phyloP scores from a whole-genome alignment of 2,888 invertebrate genomes.

The Leucoptera coffeella region DNA sequence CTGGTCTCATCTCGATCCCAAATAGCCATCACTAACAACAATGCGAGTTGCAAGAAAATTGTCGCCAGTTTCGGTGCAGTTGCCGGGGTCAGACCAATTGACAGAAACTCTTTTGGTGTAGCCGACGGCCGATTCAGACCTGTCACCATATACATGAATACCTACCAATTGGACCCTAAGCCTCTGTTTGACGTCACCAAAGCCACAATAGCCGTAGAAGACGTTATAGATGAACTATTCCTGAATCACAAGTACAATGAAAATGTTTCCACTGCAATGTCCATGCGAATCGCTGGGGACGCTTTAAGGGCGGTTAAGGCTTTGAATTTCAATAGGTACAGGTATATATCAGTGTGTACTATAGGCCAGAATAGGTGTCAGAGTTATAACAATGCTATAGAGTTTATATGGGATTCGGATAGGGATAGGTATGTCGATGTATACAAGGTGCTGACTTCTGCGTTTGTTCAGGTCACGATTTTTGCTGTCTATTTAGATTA shows the following conservation, averaged over 20 bases:
- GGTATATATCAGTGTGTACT: conserved; percentile 23
- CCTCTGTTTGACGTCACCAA: conserved; percentile 12
- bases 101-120: conserved; percentile 25
- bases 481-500: conserved; percentile 32
- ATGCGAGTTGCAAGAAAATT: too few relatives aligned
- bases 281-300: conserved; percentile 4
- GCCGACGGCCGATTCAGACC: conserved; percentile 29
- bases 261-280: conserved; percentile 14
- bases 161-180: conserved; percentile 24
- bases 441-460: conserved; percentile 14
- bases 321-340: conserved; percentile 23
- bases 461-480: conserved; percentile 27
- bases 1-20: too few relatives aligned
- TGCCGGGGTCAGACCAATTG: conserved; percentile 19
- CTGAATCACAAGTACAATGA: conserved; percentile 21
- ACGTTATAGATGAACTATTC: conserved; percentile 18
- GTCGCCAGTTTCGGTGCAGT: conserved; percentile 21
- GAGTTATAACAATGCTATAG: conserved; percentile 28
- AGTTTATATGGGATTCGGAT: conserved; percentile 33
- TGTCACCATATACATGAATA: conserved; percentile 15
- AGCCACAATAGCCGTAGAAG: conserved; percentile 13
- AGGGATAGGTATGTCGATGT: conserved; percentile 19
- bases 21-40: too few relatives aligned
- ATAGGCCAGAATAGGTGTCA: conserved; percentile 29
- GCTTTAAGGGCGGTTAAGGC: conserved; percentile 19